A percentile compares a stretch with the other conserved stretches of the same genome.
Conservation (phyloP, 2,113 vertebrate species). For the Pygoscelis adeliae region DNA sequence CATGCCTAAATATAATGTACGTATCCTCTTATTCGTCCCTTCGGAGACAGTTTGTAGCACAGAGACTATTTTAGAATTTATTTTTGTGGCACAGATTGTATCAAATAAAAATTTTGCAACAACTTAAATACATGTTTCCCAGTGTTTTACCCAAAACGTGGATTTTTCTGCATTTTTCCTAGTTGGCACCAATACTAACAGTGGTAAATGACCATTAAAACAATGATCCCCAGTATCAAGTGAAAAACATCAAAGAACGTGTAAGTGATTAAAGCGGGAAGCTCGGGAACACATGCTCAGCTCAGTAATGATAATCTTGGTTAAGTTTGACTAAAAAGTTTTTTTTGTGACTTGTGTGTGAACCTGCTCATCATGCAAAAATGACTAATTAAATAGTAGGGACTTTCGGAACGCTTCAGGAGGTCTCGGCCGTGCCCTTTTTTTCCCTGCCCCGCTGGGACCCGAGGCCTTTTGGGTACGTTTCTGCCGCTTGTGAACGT, state of each 20-base stretch:
- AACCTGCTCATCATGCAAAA: background rate
- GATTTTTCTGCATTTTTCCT: background rate
- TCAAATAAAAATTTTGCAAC: background rate
- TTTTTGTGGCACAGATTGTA: background rate
- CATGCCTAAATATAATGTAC: background rate
- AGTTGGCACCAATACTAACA: background rate
- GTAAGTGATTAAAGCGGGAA: background rate
- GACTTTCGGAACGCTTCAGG: background rate
- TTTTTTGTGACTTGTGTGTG: background rate
- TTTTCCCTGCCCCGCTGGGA: accelerated
- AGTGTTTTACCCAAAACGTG: background rate
- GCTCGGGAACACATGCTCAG: background rate
- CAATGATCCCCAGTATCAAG: background rate
- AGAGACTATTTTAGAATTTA: background rate
- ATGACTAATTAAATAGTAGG: accelerated
- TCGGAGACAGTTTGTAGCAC: background rate
- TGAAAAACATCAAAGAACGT: background rate
- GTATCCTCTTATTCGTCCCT: background rate
- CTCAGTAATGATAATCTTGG: background rate
- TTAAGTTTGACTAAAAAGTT: background rate
- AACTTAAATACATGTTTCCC: background rate
- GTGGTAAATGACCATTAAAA: background rate
- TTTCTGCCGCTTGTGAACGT: accelerated
- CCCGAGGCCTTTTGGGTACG: accelerated
- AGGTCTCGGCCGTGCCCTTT: no score